Conservation (phyloP, 2,113 vertebrate species). For the Peromyscus californicus region DNA sequence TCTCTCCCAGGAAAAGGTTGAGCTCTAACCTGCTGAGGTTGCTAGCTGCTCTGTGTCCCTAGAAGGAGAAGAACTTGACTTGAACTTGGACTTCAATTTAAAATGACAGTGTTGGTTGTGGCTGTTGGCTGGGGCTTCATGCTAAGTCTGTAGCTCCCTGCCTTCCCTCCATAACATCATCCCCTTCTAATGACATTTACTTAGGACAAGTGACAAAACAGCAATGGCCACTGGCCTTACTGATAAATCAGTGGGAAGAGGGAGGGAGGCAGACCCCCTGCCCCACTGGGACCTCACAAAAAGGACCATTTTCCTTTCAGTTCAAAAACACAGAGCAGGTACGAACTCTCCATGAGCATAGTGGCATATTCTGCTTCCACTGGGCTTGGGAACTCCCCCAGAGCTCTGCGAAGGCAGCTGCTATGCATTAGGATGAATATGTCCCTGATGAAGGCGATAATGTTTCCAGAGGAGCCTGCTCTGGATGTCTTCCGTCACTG, state of each 20-base stretch:
- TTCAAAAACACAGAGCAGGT: neutral
- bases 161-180: slow-evolving; percentile 35
- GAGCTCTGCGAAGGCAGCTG: slow-evolving; percentile 25
- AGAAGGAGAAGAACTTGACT: neutral
- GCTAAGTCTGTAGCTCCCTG: neutral
- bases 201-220: slow-evolving; percentile 47
- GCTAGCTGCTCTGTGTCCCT: neutral
- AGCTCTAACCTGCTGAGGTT: neutral
- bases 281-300: neutral
- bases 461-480: slow-evolving; percentile 3
- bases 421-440: slow-evolving; percentile 7
- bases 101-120: slow-evolving; percentile 28
- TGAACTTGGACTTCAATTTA: slow-evolving; percentile 13
- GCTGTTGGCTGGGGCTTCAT: slow-evolving; percentile 40
- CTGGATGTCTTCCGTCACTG: neutral
- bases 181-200: slow-evolving; percentile 33
- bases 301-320: neutral
- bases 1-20: neutral
- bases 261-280: neutral
- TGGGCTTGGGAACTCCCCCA: neutral
- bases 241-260: neutral
- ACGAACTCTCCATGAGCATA: neutral
- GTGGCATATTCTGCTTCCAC: neutral
- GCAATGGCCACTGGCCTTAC: neutral
- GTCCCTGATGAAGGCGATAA: slow-evolving; percentile 3